Percentiles rank a stretch among this genome's conserved stretches.
Conservation (phyloP, 2,797 vertebrate genomes). For the Rhyacichthys aspro region DNA sequence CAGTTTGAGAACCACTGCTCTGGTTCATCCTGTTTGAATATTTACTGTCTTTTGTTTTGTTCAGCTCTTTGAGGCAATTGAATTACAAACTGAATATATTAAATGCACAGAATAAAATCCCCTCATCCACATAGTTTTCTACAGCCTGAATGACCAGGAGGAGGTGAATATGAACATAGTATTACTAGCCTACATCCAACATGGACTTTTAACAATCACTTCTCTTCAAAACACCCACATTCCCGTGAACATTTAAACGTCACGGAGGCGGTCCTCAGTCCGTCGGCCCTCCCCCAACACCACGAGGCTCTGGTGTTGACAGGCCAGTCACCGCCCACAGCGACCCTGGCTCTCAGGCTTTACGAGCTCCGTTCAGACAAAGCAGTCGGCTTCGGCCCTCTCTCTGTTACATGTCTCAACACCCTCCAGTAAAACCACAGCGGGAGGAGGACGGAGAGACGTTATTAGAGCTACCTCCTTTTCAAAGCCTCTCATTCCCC, state of each 20-base stretch:
- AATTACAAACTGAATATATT: no score
- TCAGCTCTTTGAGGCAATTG: no score
- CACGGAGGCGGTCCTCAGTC: constrained; percentile 57
- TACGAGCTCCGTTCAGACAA: constrained; percentile 22
- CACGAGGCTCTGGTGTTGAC: constrained; percentile 75
- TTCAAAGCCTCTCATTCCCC: constrained; percentile 18
- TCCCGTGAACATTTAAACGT: constrained; percentile 71
- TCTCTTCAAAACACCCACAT: constrained; percentile 57
- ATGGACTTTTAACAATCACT: not conserved
- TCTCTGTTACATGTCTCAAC: constrained; percentile 1
- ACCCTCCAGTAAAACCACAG: constrained; percentile 13
- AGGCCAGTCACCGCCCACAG: constrained; percentile 44
- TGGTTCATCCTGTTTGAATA: no score
- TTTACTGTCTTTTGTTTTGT: no score
- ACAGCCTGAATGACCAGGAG: no score
- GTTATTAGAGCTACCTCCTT: not conserved
- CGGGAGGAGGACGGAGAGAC: constrained; percentile 1
- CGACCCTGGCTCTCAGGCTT: constrained; percentile 14
- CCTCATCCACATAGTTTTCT: no score
- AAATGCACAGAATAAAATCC: no score
- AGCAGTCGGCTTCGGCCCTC: constrained; percentile 23
- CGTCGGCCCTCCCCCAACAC: constrained; percentile 57
- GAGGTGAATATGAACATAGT: no score
- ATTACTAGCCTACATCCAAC: not conserved
- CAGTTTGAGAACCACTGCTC: no score